Base-by-base conservation (phyloP, 1,140 invertebrate species). In the Leguminivora glycinivorella region DNA sequence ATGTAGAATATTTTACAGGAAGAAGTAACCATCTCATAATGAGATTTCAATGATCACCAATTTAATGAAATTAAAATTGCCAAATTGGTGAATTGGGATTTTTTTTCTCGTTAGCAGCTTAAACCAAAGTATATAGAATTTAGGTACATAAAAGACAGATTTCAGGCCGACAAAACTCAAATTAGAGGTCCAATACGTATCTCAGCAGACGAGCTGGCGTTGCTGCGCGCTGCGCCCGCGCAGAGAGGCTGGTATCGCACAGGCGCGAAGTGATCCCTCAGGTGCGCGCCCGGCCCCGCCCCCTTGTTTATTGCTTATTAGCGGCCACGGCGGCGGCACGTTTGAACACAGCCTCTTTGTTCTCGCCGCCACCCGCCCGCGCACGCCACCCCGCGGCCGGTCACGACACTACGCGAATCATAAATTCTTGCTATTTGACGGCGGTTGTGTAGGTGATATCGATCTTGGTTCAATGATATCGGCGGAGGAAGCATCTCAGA, bases 251-350 rank as follows among this genome's bases (percentile, higher is more conserved):
- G 72, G 67, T 71, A 47, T 67, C 71, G 73, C 73, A 74, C 73
- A 72, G 69, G 80, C 76, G 75, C 82, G 83, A 83, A 83, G 79
- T 84, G 85, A 88, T 89, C 81, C 84, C 78, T 88, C 85, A 86
- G 86, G 80, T 89, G 85, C 83, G 84, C 82, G 81, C 73, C 72
- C 72, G 80, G 78, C 81, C 74, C 84, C 88, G 85, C 88, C 88
- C 86, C 82, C 88, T 90, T 90, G 88, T 90, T 90, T 90, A 90
- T 90, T 88, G 86, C 88, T 88, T 88, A 90, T 90, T 90, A 90
- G 88, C 85, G 81, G 80, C 77, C 78, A 76, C 76, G 70, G 80
- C 80, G 80, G 85, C 88, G 88, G 85, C 81, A 72, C 81, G 82
- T 87, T 89, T 88, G 85, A 86, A 83, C 82, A 77, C 76, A 72